Percentiles rank a stretch among this genome's conserved stretches.
phyloP scores from a whole-genome alignment of 92 coral and sea anemone genomes.

The Palythoa grandis region DNA sequence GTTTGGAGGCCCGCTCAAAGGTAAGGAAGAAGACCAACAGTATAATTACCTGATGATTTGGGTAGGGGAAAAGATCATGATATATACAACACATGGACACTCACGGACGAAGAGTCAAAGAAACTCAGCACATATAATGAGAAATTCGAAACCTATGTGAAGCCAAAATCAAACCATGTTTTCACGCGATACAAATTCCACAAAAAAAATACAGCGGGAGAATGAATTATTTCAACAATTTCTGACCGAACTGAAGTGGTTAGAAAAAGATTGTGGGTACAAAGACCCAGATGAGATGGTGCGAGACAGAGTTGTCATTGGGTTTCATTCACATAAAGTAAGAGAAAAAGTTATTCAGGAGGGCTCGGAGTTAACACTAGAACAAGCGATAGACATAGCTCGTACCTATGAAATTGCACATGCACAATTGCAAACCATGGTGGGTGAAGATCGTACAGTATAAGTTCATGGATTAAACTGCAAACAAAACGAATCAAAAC shows the following conservation, averaged over 20 bases:
- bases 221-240: too few relatives aligned
- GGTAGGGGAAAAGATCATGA: constrained; percentile 63
- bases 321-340: too few relatives aligned
- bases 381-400: constrained; percentile 60
- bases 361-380: constrained; percentile 56
- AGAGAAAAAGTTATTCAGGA: too few relatives aligned
- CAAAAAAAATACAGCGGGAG: too few relatives aligned
- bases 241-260: constrained; percentile 2
- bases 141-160: constrained; percentile 8
- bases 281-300: constrained; percentile 46
- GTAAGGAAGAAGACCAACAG: too few relatives aligned
- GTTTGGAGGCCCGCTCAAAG: too few relatives aligned
- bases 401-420: constrained; percentile 54
- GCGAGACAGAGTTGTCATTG: constrained; percentile 41
- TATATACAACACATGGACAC: constrained; percentile 33
- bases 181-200: constrained; percentile 41
- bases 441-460: constrained; percentile 35
- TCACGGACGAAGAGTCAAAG: constrained; percentile 24
- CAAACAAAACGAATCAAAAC: constrained; percentile 16
- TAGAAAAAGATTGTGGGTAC: constrained; percentile 42
- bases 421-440: constrained; percentile 55
- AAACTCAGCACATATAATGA: constrained; percentile 6
- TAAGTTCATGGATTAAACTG: constrained; percentile 25
- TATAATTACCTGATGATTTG: constrained; percentile 61
- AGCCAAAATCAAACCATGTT: constrained; percentile 30